Evolutionary conservation across 2,113 vertebrate species (phyloP), one percentile per base, ranked within the genome.

Genomic region (Syngnathoides biaculeatus): DNA sequence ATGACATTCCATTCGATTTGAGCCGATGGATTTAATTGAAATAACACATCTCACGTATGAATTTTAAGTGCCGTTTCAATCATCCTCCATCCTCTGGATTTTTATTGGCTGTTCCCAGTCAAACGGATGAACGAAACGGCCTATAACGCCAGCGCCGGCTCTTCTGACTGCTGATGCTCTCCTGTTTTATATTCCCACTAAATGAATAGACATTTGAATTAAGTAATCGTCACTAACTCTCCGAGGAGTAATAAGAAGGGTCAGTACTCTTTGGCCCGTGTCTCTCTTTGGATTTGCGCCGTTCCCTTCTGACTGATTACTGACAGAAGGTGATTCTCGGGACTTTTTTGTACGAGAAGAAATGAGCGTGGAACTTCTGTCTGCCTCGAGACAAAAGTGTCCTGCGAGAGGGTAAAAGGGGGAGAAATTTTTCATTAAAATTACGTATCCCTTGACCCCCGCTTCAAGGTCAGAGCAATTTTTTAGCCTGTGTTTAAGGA

Each of bases 401-500:
- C 81, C 87, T 86, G 78, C 22, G 42, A 69, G 71, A 59, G 71
- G 64, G 67, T 19, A 13, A 13, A 20, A 79, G 76, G 68, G 52
- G 70, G 6, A 2, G 73, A 68, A 78, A 80, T 66, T 83, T 87
- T 68, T 81, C 84, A 87, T 89, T 89, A 87, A 86, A 84, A 81
- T 69, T 69, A 79, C 63, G 72, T 74, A 81, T 84, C 76, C 75
- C 82, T 82, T 82, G 85, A 86, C 84, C 86, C 79, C 77, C 77
- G 84, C 83, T 81, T 86, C 73, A 88, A 85, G 86, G 84, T 88
- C 77, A 65, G 78, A 86, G 80, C 86, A 86, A 81, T 89, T 88
- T 85, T 76, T 67, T 73, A 74, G 77, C 74, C 70, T 81, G 67
- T 83, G 81, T 86, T 84, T 73, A 82, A 82, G 75, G 64, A 82